A percentile compares a stretch with the other conserved stretches of the same genome.
These are phyloP conservation scores for Hydroisotoma schaefferi DNA, from an alignment of 2,888 invertebrate genomes.

Conservation along the genomic window DNA sequence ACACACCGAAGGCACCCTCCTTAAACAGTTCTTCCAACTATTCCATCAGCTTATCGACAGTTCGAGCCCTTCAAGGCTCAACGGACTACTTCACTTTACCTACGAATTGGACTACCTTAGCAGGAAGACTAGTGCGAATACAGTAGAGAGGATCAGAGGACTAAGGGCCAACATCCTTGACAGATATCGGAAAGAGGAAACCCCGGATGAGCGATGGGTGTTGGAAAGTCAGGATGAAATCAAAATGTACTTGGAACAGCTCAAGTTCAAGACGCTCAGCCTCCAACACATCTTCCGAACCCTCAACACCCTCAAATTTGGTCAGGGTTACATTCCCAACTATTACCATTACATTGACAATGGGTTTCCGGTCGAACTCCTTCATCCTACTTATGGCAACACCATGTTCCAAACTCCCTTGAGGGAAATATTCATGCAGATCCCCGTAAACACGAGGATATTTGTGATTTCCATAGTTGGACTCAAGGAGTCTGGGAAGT, in stretches of 20 bases:
- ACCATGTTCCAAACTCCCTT: neutral
- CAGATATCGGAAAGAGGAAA: no score
- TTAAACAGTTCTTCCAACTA: neutral
- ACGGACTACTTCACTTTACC: neutral
- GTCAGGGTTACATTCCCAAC: neutral
- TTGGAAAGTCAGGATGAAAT: slow-evolving; percentile 2
- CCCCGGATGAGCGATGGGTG: neutral
- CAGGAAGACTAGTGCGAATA: neutral
- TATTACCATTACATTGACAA: neutral
- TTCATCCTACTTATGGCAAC: neutral
- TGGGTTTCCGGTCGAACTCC: slow-evolving; percentile 5
- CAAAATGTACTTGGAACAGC: neutral
- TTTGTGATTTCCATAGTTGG: slow-evolving; percentile 22
- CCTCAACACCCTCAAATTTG: neutral
- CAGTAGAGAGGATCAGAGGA: neutral
- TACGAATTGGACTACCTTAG: slow-evolving; percentile 7
- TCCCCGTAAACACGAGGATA: slow-evolving; percentile 1
- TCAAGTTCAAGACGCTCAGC: neutral
- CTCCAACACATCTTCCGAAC: slow-evolving; percentile 2
- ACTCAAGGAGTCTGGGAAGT: slow-evolving; percentile 27
- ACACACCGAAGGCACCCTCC: neutral
- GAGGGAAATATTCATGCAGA: neutral
- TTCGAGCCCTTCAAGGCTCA: neutral
- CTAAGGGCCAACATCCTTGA: neutral
- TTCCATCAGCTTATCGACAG: neutral